Conservation (phyloP, 2,888 invertebrate species). For the Agrochola circellaris region DNA sequence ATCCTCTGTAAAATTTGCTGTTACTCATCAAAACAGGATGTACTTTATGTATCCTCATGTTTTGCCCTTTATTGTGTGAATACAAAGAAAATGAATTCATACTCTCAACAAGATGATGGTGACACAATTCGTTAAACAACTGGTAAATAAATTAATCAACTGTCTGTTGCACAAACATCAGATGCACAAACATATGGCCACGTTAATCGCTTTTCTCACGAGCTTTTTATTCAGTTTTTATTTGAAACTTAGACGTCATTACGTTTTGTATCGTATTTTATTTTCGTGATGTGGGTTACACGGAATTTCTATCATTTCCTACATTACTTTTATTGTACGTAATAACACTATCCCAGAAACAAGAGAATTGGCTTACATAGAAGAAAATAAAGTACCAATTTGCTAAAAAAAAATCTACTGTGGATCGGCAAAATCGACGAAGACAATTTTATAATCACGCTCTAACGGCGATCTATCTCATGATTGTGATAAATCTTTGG, state of each 20-base stretch:
- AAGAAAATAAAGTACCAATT: neutral
- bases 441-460: neutral
- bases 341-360: neutral
- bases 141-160: slow-evolving; percentile 38
- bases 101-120: neutral
- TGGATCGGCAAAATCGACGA: neutral
- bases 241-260: slow-evolving; percentile 65
- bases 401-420: neutral
- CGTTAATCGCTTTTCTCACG: slow-evolving; percentile 74
- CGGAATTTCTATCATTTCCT: slow-evolving; percentile 8
- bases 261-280: slow-evolving; percentile 52
- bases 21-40: neutral
- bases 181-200: slow-evolving; percentile 67
- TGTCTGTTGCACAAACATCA: slow-evolving; percentile 39
- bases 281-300: slow-evolving; percentile 58
- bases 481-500: neutral
- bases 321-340: neutral
- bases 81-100: slow-evolving; percentile 14
- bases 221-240: slow-evolving; percentile 70
- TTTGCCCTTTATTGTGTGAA: neutral
- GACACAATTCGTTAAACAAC: slow-evolving; percentile 25
- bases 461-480: neutral
- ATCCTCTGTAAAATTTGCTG: neutral
- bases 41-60: neutral
- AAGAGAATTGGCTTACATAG: neutral